Base-by-base conservation (phyloP, 2,113 vertebrate species). In the Seriola dumerili region DNA sequence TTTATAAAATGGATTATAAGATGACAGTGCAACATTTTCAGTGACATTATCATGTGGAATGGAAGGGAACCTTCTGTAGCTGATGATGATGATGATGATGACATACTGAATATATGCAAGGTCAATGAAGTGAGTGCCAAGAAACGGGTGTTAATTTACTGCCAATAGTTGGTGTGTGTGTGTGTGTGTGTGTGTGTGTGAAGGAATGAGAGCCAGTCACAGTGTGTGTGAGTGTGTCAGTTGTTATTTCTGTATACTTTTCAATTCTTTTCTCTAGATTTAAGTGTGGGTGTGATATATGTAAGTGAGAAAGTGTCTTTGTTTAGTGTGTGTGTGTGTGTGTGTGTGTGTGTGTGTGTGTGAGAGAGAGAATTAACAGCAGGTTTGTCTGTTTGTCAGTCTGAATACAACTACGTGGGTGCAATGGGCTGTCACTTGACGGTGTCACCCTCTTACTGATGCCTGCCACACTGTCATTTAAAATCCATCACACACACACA, bases 391-490 rank as follows among this genome's bases (percentile, higher is more conserved):
- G 17, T 55, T 46, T 61, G 69, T 84, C 65, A 77, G 80, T 73
- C 76, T 72, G 83, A 61, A 50, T 61, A 81, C 71, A 90, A 19
- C 25, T 86, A 5, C 3, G 4, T 61, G 55, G 59, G 70, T 68
- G 69, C 70, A 86, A 89, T 78, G 85, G 90, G 65, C 76, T 76
- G 83, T 89, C 86, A 89, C 75, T 85, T 82, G 63, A 59, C 69
- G 77, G 71, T 80, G 89, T 89, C 83, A 85, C 25, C 52, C 74
- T 83, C 79, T 78, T 85, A 89, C 90, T 91, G 89, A 92, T 66
- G 81, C 62, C 88, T 78, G 88, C 70, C 83, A 80, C 85, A 81
- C 86, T 92, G 92, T 93, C 92, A 92, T 59, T 77, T 92, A 64
- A 81, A 71, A 83, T 91, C 90, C 58, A 83, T 93, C 90, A 87